Percentiles rank a stretch among this genome's conserved stretches.
These are phyloP conservation scores for Phaonia tiefii DNA, from an alignment of 2,888 invertebrate species.

Conservation along the genomic window DNA sequence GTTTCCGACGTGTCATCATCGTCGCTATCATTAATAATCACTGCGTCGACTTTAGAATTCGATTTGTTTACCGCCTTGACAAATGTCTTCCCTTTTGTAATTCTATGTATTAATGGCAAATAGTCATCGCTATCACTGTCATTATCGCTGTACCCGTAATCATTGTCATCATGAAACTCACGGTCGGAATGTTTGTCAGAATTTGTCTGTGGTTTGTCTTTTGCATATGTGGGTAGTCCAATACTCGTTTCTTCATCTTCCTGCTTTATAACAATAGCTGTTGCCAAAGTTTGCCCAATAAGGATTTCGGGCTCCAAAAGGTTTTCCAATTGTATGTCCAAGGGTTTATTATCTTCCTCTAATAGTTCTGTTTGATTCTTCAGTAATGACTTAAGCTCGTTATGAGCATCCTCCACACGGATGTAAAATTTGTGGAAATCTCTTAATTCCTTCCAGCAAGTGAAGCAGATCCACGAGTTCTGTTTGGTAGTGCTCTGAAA, in stretches of 20 bases:
- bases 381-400: conserved; percentile 59
- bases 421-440: conserved; percentile 73
- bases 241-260: conserved; percentile 34
- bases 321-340: background rate
- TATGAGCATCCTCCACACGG: conserved; percentile 70
- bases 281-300: background rate
- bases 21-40: no score
- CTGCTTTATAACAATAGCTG: background rate
- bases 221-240: background rate
- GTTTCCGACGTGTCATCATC: background rate
- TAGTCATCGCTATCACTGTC: conserved; percentile 9
- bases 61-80: no score
- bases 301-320: background rate
- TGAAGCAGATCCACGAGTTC: conserved; percentile 67
- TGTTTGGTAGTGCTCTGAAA: conserved; percentile 28
- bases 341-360: background rate
- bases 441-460: conserved; percentile 72
- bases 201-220: background rate
- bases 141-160: background rate
- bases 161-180: conserved; percentile 70
- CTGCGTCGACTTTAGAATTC: no score
- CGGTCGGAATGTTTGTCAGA: conserved; percentile 9
- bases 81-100: no score
- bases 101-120: conserved; percentile 43
- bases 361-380: conserved; percentile 59